Conservation (phyloP, 2,888 invertebrate genomes). For the Agapetus fuscipes region DNA sequence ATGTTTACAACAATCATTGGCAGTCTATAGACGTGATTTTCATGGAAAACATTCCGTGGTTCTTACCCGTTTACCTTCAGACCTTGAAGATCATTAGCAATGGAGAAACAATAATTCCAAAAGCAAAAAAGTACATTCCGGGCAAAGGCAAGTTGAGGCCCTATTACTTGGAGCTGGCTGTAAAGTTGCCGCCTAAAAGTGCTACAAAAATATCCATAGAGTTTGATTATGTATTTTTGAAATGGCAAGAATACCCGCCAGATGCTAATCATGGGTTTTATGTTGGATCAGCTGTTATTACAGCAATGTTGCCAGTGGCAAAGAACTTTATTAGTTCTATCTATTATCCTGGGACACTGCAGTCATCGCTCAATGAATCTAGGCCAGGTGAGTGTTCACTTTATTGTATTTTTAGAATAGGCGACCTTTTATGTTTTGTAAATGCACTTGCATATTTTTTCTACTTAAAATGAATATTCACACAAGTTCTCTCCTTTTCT, state of each 20-base stretch:
- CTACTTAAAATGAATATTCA: too few relatives aligned
- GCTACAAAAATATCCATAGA: slow-evolving; percentile 75
- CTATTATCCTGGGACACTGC: slow-evolving; percentile 57
- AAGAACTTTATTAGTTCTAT: slow-evolving; percentile 73
- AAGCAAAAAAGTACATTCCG: slow-evolving; percentile 49
- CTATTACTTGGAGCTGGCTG: slow-evolving; percentile 78
- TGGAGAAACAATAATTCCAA: slow-evolving; percentile 32
- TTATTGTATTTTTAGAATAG: too few relatives aligned
- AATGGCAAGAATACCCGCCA: slow-evolving; percentile 99
- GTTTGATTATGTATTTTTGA: slow-evolving; percentile 91
- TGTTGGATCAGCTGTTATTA: slow-evolving; percentile 79
- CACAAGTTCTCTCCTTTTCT: too few relatives aligned
- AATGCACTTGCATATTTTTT: too few relatives aligned
- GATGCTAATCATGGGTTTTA: slow-evolving; percentile 99
- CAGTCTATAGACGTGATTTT: slow-evolving; percentile 65
- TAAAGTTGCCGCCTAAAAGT: slow-evolving; percentile 71
- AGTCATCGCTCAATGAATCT: slow-evolving; percentile 56
- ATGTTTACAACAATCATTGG: slow-evolving; percentile 75
- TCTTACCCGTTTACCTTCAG: slow-evolving; percentile 81
- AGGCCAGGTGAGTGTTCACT: slow-evolving; percentile 36
- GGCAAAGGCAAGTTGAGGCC: slow-evolving; percentile 76
- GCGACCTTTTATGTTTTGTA: slow-evolving; percentile 17
- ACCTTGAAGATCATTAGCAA: slow-evolving; percentile 60
- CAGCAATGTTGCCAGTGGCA: slow-evolving; percentile 66
- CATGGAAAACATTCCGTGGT: slow-evolving; percentile 89